Conservation (phyloP, 2,797 vertebrate species). For the Poeciliopsis gracilis region DNA sequence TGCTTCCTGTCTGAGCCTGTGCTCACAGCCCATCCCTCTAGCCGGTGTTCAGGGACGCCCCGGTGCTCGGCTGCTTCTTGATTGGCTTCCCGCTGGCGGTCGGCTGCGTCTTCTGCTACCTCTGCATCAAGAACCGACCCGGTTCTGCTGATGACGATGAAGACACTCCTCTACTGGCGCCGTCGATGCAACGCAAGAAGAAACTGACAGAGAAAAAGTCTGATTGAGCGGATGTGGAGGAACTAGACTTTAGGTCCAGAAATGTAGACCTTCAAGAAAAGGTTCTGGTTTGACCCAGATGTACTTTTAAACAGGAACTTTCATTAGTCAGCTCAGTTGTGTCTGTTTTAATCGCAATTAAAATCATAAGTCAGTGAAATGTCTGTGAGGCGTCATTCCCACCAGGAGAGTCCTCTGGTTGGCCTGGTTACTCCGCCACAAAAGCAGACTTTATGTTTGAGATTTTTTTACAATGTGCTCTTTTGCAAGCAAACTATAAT, state of each 20-base stretch:
- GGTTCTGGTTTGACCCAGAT: not conserved
- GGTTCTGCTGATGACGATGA: accelerated
- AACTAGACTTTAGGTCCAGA: not conserved
- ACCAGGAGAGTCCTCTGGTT: too few relatives aligned
- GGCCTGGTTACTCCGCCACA: too few relatives aligned
- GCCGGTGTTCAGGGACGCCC: constrained; percentile 37
- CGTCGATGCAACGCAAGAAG: not conserved
- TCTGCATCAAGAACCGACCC: constrained; percentile 31
- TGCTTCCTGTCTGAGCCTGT: not conserved
- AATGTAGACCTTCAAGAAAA: not conserved
- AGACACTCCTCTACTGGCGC: accelerated
- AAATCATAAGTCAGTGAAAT: not conserved
- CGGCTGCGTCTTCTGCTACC: not conserved
- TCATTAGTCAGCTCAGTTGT: not conserved
- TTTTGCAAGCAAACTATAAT: too few relatives aligned
- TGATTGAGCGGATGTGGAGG: constrained; percentile 13
- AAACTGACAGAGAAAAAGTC: constrained; percentile 43
- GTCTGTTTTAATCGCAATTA: not conserved
- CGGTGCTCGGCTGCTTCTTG: constrained; percentile 46
- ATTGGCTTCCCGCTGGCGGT: constrained; percentile 15
- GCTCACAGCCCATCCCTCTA: not conserved
- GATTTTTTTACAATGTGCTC: too few relatives aligned
- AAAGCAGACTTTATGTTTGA: too few relatives aligned
- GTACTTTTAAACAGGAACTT: not conserved
- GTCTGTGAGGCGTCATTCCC: not conserved